These are phyloP conservation scores for Nomada hirtipes DNA, from an alignment of 2,888 invertebrate genomes.

Conservation along the genomic window DNA sequence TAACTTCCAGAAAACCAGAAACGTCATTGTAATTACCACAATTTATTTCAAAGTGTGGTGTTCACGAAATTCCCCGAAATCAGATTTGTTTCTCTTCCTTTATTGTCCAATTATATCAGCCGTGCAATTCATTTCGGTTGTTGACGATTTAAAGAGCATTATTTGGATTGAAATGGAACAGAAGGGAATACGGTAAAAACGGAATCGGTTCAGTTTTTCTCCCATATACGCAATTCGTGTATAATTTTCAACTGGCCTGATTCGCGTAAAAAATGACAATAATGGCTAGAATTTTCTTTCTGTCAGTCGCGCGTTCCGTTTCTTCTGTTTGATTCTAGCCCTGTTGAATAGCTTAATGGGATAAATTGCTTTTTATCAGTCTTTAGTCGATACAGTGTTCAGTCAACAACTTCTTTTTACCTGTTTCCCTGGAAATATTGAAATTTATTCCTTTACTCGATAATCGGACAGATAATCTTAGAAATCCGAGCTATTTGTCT, in stretches of 20 bases:
- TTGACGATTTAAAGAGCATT: conserved; percentile 47
- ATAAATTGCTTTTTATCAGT: neutral
- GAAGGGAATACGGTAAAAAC: conserved; percentile 38
- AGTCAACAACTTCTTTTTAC: too few species aligned
- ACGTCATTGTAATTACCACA: neutral
- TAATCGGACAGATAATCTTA: too few species aligned
- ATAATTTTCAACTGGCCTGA: conserved; percentile 61
- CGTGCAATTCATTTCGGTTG: conserved; percentile 46
- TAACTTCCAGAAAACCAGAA: neutral
- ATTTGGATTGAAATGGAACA: conserved; percentile 50
- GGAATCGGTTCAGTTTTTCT: neutral
- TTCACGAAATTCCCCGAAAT: conserved; percentile 11
- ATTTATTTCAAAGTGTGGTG: neutral
- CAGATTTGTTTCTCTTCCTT: conserved; percentile 2
- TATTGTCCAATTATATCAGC: conserved; percentile 38
- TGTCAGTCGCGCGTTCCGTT: conserved; percentile 19
- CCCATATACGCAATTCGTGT: conserved; percentile 30
- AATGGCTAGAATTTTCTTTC: conserved; percentile 57
- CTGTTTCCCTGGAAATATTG: neutral
- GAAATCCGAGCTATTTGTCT: too few species aligned
- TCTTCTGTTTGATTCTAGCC: neutral
- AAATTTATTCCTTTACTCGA: neutral
- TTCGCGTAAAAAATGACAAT: conserved; percentile 53
- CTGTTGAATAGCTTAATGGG: conserved; percentile 14
- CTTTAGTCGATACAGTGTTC: neutral